Evolutionary conservation across 1,140 invertebrate genomes (phyloP).

Genomic region (Oryctes rhinoceros): DNA sequence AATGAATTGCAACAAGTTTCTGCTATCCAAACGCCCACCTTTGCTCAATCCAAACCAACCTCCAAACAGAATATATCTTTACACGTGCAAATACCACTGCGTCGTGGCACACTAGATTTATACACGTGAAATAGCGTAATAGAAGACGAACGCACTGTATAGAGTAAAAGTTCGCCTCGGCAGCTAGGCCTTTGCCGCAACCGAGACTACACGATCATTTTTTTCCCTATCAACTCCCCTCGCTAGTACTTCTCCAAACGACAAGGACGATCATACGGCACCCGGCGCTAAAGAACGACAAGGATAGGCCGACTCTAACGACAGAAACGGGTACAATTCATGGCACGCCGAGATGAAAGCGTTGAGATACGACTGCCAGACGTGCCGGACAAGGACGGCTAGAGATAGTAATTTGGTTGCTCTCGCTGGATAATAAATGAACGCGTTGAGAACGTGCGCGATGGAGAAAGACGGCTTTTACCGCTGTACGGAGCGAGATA

Average conservation of each 20-base stretch:
- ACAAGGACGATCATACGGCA: neutral
- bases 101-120: conserved; percentile 2
- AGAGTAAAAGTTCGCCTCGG: neutral
- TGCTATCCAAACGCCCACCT: too few relatives aligned
- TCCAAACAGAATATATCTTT: neutral
- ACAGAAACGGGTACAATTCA: conserved; percentile 17
- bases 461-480: neutral
- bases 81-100: neutral
- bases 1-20: too few relatives aligned
- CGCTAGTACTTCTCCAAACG: neutral
- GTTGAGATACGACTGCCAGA: neutral
- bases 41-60: neutral
- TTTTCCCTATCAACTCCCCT: neutral
- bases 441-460: neutral
- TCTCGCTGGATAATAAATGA: conserved; percentile 30
- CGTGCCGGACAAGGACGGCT: conserved; percentile 7
- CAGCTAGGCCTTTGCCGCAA: neutral
- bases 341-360: conserved; percentile 1
- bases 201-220: neutral
- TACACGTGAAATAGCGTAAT: neutral
- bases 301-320: neutral
- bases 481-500: neutral
- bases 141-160: neutral
- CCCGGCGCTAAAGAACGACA: neutral
- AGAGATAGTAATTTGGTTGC: conserved; percentile 18